Conservation (phyloP, 2,888 invertebrate genomes). For the Pristionchus entomophagus region DNA sequence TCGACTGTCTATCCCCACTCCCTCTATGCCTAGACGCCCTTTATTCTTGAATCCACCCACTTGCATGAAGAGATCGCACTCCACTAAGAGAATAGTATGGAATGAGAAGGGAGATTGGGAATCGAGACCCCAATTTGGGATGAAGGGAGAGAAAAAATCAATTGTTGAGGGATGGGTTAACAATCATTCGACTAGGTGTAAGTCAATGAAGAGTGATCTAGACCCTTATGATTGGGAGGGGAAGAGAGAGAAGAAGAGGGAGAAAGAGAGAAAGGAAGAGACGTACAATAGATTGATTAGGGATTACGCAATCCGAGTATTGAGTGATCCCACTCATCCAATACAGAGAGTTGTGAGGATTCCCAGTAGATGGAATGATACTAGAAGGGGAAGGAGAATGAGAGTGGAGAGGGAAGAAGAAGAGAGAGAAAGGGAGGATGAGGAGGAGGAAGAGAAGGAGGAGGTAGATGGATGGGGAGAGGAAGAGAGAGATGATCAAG, state of each 20-base stretch:
- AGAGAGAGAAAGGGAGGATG: not conserved
- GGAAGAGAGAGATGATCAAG: not conserved
- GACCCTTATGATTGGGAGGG: constrained; percentile 41
- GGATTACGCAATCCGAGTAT: constrained; percentile 42
- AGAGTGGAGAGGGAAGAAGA: not conserved
- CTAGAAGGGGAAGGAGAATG: not conserved
- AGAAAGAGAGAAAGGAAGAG: not conserved
- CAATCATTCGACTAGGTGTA: not conserved
- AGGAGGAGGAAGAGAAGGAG: constrained; percentile 5
- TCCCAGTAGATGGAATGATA: constrained; percentile 9
- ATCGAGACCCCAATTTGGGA: not conserved
- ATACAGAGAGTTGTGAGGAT: constrained; percentile 43
- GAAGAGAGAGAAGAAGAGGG: constrained; percentile 26
- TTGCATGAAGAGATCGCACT: constrained; percentile 19
- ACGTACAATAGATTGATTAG: constrained; percentile 23
- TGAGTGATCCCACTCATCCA: constrained; percentile 45
- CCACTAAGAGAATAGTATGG: constrained; percentile 10
- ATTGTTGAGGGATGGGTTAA: constrained; percentile 19
- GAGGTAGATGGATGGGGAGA: constrained; percentile 23
- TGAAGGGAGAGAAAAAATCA: constrained; percentile 13
- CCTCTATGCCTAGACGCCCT: not conserved
- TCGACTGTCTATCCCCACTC: not conserved
- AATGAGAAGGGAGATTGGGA: constrained; percentile 15
- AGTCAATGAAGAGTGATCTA: not conserved
- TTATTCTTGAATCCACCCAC: not conserved